Base-by-base conservation (phyloP, 2,113 vertebrate species). In the Cheilinus undulatus region DNA sequence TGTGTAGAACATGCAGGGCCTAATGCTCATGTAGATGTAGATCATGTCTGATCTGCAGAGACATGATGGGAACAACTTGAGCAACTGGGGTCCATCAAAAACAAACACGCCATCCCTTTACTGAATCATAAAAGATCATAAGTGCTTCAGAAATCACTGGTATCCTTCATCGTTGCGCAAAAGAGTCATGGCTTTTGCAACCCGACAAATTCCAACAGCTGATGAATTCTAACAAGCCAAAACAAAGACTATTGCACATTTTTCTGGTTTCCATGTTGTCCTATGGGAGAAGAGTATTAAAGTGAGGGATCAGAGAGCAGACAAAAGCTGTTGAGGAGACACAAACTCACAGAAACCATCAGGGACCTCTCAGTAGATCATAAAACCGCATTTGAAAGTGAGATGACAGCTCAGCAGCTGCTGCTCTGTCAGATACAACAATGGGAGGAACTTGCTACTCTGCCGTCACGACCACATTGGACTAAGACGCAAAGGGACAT, bases 381-480 rank as follows among this genome's bases (percentile, higher is more conserved):
- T 20, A 43, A 78, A 83, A 52, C 57, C 82, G 72, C 73, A 76
- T 54, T 12, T 68, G 52, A 73, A 68, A 69, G 63, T 28, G 51
- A 74, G 69, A 40, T 32, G 82, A 63, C 69, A 72, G 74, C 30
- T 13, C 51, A 14, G 38, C 61, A 36, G 65, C 69, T 60, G 67
- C 74, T 34, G 67, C 32, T 74, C 73, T 24, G 51, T 76, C 69
- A 40, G 34, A 77, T 13, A 7, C 34, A 38, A 76, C 69, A 70
- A 79, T 62, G 58, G 59, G 42, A 66, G 63, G 30, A 85, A 72
- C 53, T 59, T 58, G 38, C 17, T 74, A 42, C 68, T 45, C 43
- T 14, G 30, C 69, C 76, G 27, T 59, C 62, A 22, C 34, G 0
- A 62, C 73, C 67, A 14, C 72, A 40, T 61, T 13, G 57, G 34